phyloP scores from a whole-genome alignment of 2,888 invertebrate species.

The Vandiemenella viatica region DNA sequence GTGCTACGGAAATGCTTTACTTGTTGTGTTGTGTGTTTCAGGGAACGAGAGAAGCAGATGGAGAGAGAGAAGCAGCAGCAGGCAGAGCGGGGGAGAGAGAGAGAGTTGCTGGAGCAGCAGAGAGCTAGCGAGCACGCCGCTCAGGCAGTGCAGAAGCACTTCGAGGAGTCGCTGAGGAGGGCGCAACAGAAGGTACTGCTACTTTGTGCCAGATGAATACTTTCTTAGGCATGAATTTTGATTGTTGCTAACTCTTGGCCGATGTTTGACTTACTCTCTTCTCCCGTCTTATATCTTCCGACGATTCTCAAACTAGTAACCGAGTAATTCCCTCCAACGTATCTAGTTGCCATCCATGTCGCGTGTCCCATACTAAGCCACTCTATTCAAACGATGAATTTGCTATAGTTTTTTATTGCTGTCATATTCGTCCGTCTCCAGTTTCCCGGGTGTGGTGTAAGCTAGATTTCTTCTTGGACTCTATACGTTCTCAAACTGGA shows the following conservation, averaged over 20 bases:
- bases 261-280: background rate
- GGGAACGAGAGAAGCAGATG: conserved; percentile 28
- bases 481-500: too few species aligned
- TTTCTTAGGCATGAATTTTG: background rate
- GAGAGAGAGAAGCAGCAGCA: conserved; percentile 35
- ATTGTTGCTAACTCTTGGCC: conserved; percentile 5
- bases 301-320: conserved; percentile 1
- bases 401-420: too few species aligned
- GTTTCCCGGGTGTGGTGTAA: too few species aligned
- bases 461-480: too few species aligned
- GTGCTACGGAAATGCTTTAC: too few species aligned
- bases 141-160: conserved; percentile 71
- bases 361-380: too few species aligned
- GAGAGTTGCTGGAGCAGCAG: conserved; percentile 39
- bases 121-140: conserved; percentile 37
- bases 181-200: conserved; percentile 66
- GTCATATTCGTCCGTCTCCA: too few species aligned
- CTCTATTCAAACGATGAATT: too few species aligned
- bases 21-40: background rate
- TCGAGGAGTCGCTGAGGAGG: conserved; percentile 69
- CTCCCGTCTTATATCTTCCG: background rate
- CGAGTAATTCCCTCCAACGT: too few species aligned
- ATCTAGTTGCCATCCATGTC: too few species aligned
- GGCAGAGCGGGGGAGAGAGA: conserved; percentile 19
- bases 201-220: conserved; percentile 18